Conservation (phyloP, 2,888 invertebrate genomes). For the Falcaria lacertinaria region DNA sequence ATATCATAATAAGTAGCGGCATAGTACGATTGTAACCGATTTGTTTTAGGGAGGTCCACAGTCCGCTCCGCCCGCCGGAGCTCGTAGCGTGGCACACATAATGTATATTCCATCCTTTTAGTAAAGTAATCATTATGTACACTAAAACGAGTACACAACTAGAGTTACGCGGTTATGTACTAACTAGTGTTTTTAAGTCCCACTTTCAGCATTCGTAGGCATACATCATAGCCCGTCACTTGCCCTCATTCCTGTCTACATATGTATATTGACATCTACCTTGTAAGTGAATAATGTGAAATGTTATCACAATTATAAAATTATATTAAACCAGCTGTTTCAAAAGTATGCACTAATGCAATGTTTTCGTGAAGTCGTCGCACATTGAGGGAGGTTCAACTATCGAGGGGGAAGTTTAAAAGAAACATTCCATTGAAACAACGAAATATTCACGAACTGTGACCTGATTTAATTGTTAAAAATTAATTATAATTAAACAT, state of each 20-base stretch:
- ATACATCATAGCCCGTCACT: constrained; percentile 57
- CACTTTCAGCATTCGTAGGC: constrained; percentile 39
- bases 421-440: not conserved
- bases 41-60: constrained; percentile 45
- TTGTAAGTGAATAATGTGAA: constrained; percentile 45
- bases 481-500: too few relatives aligned
- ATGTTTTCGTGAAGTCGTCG: constrained; percentile 36
- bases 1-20: constrained; percentile 54
- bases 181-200: constrained; percentile 63
- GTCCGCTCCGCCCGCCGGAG: constrained; percentile 37
- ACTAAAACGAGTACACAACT: constrained; percentile 66
- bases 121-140: constrained; percentile 68
- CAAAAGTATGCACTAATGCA: constrained; percentile 55
- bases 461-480: too few relatives aligned
- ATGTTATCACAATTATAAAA: constrained; percentile 37
- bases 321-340: constrained; percentile 46
- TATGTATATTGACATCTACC: constrained; percentile 65
- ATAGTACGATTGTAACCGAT: constrained; percentile 50
- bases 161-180: constrained; percentile 60
- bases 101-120: constrained; percentile 79
- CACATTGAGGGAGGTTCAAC: constrained; percentile 27
- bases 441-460: not conserved
- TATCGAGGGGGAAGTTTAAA: not conserved
- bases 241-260: constrained; percentile 63
- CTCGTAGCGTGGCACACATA: constrained; percentile 67